phyloP scores from a whole-genome alignment of 2,113 vertebrate genomes.

The Dasypus novemcinctus region DNA sequence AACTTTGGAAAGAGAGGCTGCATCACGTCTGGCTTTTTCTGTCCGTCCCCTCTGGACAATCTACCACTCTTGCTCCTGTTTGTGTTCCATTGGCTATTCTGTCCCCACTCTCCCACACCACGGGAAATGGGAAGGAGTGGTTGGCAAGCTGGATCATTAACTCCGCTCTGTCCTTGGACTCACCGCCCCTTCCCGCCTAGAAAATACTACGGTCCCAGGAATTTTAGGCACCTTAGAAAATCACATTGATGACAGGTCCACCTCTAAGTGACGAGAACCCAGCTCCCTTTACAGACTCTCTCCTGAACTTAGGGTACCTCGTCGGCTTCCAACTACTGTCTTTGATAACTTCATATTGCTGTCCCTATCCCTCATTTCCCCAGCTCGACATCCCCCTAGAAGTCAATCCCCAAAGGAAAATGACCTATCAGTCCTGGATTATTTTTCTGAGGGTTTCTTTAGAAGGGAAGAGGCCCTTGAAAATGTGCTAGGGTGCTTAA shows the following conservation, averaged over 20 bases:
- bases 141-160: background rate
- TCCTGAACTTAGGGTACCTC: background rate
- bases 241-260: rapidly evolving
- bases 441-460: background rate
- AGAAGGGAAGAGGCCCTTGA: background rate
- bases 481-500: background rate
- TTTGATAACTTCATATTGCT: background rate
- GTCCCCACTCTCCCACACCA: background rate
- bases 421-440: background rate
- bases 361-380: background rate
- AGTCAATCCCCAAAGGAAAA: background rate
- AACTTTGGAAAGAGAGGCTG: background rate
- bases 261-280: background rate
- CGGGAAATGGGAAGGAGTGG: background rate
- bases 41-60: background rate
- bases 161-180: background rate
- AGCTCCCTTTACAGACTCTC: background rate
- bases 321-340: background rate
- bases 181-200: too few species aligned
- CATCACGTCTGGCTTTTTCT: background rate
- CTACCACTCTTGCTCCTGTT: background rate
- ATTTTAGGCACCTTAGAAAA: background rate
- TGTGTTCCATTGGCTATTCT: background rate
- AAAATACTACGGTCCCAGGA: background rate
- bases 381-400: background rate